Base-by-base conservation (phyloP, 2,888 invertebrate species). In the Orthosia gracilis region DNA sequence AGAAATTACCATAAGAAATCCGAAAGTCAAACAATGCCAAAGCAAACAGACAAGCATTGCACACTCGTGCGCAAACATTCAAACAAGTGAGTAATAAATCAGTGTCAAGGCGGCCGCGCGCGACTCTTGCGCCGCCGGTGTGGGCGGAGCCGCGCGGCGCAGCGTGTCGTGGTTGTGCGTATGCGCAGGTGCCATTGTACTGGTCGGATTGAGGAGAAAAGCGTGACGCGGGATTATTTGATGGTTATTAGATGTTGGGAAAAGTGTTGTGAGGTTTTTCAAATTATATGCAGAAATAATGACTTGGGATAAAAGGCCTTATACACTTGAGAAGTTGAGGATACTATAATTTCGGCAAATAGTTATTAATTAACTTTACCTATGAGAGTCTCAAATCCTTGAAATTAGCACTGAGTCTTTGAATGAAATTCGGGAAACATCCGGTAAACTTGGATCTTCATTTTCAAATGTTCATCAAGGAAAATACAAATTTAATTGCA, bases 41-140 rank as follows among this genome's bases (percentile, higher is more conserved):
- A 69, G 61, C 66, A 49, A 76, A 78, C 52, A 81, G 26, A 31
- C 31, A 71, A 80, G 76, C 59, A 80, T 64, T 72, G 74, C 61
- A 58, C 58, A 69, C 54, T 58, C n/a, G 50, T 58, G 26, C 23
- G 47, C 52, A 63, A 78, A 68, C 75, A 80, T 21, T 40, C 52
- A 63, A 78, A 68, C 75, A 80, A 78, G 74, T 71, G 69, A 69
- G 67, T 67, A 66, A 83, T 85, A 80, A 74, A 85, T 88, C 87
- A 86, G 78, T 83, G 84, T 82, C 84, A 83, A 70, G 76, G 81
- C 68, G 69, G 50, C 58, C 80, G 62, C 58, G 55, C 64, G 79
- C 78, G 63, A 45, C 61, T 21, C 62, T 18, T 15, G 49, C 59
- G 59, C 21, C 26, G 31, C 9, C 9, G 40, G 9, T 40, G 40